Conservation (phyloP, 2,797 vertebrate species). For the Apogon hyalosoma region DNA sequence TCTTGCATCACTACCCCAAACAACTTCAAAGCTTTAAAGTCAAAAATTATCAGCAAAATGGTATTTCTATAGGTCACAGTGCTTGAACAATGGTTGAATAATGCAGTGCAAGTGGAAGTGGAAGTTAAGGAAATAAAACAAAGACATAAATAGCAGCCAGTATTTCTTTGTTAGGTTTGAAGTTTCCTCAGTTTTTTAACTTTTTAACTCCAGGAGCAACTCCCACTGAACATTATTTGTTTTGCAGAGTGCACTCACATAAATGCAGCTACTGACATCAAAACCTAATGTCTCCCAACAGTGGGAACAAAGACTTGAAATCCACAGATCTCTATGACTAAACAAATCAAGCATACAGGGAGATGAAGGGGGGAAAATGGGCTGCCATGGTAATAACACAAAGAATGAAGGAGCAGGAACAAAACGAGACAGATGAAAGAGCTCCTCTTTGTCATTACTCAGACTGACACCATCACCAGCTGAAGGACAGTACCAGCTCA, state of each 20-base stretch:
- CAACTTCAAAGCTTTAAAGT: neutral
- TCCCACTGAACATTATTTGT: slow-evolving; percentile 49
- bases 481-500: slow-evolving; percentile 48
- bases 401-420: slow-evolving; percentile 38
- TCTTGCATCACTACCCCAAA: neutral
- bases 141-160: neutral
- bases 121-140: neutral
- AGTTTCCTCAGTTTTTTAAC: slow-evolving; percentile 6
- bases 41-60: neutral
- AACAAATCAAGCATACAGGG: slow-evolving; percentile 48
- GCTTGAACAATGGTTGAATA: neutral
- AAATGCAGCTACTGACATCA: slow-evolving; percentile 50
- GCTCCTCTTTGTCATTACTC: slow-evolving; percentile 51
- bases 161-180: slow-evolving; percentile 11
- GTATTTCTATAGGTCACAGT: too few species aligned
- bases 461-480: slow-evolving; percentile 45
- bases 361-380: slow-evolving; percentile 65
- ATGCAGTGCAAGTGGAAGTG: too few species aligned
- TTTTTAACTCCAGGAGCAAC: slow-evolving; percentile 36
- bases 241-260: slow-evolving; percentile 32
- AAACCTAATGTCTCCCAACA: slow-evolving; percentile 48
- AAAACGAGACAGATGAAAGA: slow-evolving; percentile 73
- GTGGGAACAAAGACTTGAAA: slow-evolving; percentile 47
- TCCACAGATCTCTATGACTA: slow-evolving; percentile 56
- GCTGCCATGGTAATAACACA: slow-evolving; percentile 50